A percentile compares a stretch with the other conserved stretches of the same genome.
Evolutionary conservation across 2,888 invertebrate species (phyloP).

Genomic region (Tipula helvola): DNA sequence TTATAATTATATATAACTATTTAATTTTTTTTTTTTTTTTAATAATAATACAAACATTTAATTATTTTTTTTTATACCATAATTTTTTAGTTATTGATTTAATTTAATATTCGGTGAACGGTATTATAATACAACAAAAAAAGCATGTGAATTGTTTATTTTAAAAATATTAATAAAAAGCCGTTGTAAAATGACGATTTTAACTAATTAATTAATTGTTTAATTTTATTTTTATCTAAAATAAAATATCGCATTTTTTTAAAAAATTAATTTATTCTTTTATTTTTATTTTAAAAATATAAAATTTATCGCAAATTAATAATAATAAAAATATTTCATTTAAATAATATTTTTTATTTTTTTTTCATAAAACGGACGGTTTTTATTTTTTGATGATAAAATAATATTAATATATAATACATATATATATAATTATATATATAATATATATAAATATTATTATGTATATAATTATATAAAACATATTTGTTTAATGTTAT

Average conservation of each 20-base stretch:
- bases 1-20: neutral
- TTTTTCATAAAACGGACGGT: neutral
- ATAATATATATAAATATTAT: neutral
- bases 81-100: neutral
- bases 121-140: neutral
- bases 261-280: neutral
- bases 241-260: neutral
- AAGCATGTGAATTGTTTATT: neutral
- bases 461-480: neutral
- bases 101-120: neutral
- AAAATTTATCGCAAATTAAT: neutral
- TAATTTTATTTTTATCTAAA: neutral
- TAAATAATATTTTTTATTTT: neutral
- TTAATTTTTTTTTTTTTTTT: neutral
- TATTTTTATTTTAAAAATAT: neutral
- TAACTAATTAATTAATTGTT: neutral
- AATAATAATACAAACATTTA: neutral
- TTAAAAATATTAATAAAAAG: neutral
- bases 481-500: neutral
- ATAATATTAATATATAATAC: neutral
- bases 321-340: neutral
- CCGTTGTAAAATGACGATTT: slow-evolving; percentile 4
- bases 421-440: neutral
- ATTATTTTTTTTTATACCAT: neutral
- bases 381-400: neutral